Conservation (phyloP, 2,888 invertebrate species). For the Trissolcus brochymenae region DNA sequence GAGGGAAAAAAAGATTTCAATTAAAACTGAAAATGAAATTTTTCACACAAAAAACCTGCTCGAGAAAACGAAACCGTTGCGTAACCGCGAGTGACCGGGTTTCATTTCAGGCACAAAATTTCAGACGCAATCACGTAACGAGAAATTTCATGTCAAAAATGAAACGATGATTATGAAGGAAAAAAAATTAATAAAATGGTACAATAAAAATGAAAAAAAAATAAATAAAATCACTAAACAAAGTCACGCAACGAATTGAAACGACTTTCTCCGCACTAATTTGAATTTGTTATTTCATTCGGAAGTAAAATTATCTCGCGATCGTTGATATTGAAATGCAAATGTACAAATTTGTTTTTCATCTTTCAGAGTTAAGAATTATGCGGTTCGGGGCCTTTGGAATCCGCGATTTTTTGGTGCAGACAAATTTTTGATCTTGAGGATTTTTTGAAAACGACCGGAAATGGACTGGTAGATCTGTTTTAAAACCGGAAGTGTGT, state of each 20-base stretch:
- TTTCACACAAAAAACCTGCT: conserved; percentile 1
- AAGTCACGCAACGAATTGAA: neutral
- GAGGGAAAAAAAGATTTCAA: neutral
- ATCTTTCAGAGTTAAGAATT: neutral
- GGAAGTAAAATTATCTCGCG: neutral
- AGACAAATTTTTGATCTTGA: conserved; percentile 9
- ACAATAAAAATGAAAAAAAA: neutral
- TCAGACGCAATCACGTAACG: conserved; percentile 24
- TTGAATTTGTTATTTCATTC: neutral
- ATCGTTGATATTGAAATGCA: neutral
- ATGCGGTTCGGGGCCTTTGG: neutral
- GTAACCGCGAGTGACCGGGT: conserved; percentile 4
- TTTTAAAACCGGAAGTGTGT: conserved; percentile 54
- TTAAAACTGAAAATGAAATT: neutral
- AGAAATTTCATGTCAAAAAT: conserved; percentile 24
- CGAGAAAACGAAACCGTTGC: conserved; percentile 7
- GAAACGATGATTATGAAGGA: too few relatives aligned
- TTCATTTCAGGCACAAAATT: conserved; percentile 16
- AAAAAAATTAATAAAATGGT: too few relatives aligned
- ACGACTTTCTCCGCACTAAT: too few relatives aligned
- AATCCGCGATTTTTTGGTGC: too few relatives aligned
- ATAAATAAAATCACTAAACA: neutral
- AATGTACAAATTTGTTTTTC: neutral
- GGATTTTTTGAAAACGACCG: neutral
- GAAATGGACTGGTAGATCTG: conserved; percentile 26